Evolutionary conservation across 2,113 vertebrate species (phyloP).

Genomic region (Dromaius novaehollandiae): DNA sequence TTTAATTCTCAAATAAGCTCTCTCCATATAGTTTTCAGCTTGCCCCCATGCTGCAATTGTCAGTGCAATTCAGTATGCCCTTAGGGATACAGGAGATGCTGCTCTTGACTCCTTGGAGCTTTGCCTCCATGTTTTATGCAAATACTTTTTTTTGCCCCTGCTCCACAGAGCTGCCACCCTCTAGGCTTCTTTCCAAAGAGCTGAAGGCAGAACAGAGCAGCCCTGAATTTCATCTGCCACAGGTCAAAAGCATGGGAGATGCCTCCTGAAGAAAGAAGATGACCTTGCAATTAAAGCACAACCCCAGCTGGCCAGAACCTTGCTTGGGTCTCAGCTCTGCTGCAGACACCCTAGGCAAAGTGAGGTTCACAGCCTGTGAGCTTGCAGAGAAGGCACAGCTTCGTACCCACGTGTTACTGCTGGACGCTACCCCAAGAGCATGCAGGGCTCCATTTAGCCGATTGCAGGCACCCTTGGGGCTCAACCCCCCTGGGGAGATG

Average conservation of each 20-base stretch:
- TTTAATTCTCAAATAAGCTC: background rate
- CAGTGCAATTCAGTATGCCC: background rate
- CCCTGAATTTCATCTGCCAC: background rate
- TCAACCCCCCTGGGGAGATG: background rate
- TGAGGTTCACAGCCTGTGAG: background rate
- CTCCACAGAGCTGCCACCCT: background rate
- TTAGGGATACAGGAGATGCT: background rate
- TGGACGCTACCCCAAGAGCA: background rate
- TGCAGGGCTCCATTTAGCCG: background rate
- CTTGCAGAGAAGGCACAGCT: background rate
- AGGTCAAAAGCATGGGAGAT: background rate
- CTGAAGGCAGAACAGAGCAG: background rate
- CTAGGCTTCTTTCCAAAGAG: background rate
- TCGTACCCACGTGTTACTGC: background rate
- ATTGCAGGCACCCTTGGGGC: background rate
- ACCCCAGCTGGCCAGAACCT: background rate
- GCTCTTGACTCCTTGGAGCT: background rate
- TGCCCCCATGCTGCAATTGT: background rate
- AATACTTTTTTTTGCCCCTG: background rate
- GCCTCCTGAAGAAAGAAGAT: background rate
- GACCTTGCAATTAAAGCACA: background rate
- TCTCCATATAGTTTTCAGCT: background rate
- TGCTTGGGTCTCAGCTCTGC: background rate
- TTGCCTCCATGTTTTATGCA: background rate
- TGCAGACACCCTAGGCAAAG: rapidly evolving